phyloP scores from a whole-genome alignment of 1,140 invertebrate genomes.

The Ganaspis sp. region DNA sequence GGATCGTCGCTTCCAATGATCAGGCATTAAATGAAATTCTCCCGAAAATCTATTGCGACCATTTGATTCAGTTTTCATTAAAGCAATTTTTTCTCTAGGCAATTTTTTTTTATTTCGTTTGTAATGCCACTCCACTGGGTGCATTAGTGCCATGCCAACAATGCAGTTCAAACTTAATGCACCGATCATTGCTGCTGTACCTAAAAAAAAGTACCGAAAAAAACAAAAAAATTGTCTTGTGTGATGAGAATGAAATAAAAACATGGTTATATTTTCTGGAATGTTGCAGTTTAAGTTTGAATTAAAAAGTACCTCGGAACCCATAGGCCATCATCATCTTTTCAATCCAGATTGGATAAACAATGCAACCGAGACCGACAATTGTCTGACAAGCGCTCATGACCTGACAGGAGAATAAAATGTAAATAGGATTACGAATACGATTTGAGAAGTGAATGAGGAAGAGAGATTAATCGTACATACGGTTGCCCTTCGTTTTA shows the following conservation, averaged over 20 bases:
- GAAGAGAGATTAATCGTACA: conserved; percentile 33
- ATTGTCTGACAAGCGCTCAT: conserved; percentile 71
- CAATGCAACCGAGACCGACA: conserved; percentile 67
- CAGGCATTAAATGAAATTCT: background rate
- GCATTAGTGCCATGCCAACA: conserved; percentile 71
- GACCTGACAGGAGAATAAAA: conserved; percentile 56
- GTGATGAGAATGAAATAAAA: background rate
- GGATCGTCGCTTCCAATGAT: conserved; percentile 51
- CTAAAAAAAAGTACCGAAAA: conserved; percentile 45
- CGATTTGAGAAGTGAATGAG: conserved; percentile 13
- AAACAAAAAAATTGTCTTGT: too few relatives aligned
- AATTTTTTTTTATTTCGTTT: conserved; percentile 1
- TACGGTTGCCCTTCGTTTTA: conserved; percentile 70
- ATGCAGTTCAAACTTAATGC: conserved; percentile 70
- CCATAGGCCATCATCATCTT: conserved; percentile 68
- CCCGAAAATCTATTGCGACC: background rate
- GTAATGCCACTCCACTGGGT: conserved; percentile 69
- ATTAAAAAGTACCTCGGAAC: conserved; percentile 63
- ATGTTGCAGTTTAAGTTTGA: background rate
- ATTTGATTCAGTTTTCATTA: conserved; percentile 33
- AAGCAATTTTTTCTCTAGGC: background rate
- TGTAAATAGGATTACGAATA: conserved; percentile 34
- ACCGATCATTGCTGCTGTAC: conserved; percentile 68
- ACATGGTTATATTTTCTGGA: background rate
- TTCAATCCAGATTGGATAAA: conserved; percentile 69